Conservation (phyloP, 2,113 vertebrate species). For the Hystrix cristata region DNA sequence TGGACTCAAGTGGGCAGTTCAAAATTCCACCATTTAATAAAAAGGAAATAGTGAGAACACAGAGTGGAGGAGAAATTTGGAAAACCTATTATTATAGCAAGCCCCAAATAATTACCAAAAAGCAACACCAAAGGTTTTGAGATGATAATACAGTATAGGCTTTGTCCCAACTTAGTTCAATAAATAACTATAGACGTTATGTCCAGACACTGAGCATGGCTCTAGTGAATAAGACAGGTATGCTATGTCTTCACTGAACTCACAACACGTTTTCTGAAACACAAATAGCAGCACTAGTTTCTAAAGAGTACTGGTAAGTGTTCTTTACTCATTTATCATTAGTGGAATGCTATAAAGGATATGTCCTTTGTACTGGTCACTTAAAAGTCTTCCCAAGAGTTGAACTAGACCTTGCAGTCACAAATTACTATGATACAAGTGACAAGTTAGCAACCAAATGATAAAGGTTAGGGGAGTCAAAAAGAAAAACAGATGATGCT, state of each 20-base stretch:
- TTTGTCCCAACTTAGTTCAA: constrained; percentile 44
- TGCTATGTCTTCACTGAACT: background rate
- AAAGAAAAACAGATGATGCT: background rate
- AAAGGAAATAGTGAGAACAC: constrained; percentile 59
- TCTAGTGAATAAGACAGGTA: background rate
- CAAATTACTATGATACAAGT: background rate
- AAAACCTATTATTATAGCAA: background rate
- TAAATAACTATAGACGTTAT: background rate
- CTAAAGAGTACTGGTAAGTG: background rate
- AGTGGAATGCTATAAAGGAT: background rate
- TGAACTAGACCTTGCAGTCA: background rate
- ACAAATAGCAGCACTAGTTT: background rate
- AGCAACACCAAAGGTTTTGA: background rate
- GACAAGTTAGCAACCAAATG: background rate
- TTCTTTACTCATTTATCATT: background rate
- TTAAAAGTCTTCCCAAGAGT: constrained; percentile 43
- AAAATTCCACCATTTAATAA: background rate
- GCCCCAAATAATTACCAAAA: constrained; percentile 26
- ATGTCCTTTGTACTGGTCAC: background rate
- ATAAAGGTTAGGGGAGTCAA: background rate
- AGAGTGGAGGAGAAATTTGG: background rate
- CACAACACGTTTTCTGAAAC: constrained; percentile 29
- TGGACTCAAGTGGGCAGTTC: constrained; percentile 28
- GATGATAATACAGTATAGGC: background rate
- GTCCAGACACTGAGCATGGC: background rate